Evolutionary conservation across 1,140 invertebrate genomes (phyloP).

Genomic region (silkworm (Bombyx mori)): DNA sequence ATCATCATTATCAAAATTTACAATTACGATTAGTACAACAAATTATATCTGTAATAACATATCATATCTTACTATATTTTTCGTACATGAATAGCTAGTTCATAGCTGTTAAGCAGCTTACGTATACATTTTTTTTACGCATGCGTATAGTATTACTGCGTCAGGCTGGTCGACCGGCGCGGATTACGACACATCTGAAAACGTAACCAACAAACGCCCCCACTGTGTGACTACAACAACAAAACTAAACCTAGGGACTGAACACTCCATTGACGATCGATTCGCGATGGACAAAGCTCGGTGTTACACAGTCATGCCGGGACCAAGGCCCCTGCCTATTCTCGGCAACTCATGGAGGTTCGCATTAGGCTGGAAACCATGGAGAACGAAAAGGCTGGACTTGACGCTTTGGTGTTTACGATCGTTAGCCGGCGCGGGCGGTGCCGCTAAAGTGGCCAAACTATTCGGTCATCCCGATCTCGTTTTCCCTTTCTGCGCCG

Average conservation of each 20-base stretch:
- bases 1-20: no score
- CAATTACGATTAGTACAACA: no score
- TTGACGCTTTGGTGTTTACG: conserved; percentile 50
- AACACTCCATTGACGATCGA: conserved; percentile 33
- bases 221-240: conserved; percentile 31
- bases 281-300: conserved; percentile 61
- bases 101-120: no score
- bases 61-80: no score
- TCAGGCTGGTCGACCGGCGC: conserved; percentile 29
- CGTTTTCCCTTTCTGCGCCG: conserved; percentile 83
- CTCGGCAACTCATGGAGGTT: conserved; percentile 88
- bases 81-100: no score
- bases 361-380: conserved; percentile 66
- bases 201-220: conserved; percentile 45
- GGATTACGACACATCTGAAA: conserved; percentile 53
- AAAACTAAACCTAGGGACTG: conserved; percentile 22
- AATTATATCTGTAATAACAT: no score
- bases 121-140: conserved; percentile 11
- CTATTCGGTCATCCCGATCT: conserved; percentile 84
- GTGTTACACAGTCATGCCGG: conserved; percentile 81
- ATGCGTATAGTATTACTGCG: conserved; percentile 17
- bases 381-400: conserved; percentile 50
- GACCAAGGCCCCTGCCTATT: conserved; percentile 81
- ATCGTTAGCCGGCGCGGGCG: conserved; percentile 69
- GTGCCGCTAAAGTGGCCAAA: conserved; percentile 81